A percentile compares a stretch with the other conserved stretches of the same genome.
Conservation (phyloP, 2,888 invertebrate species). For the Lochmaea capreae region DNA sequence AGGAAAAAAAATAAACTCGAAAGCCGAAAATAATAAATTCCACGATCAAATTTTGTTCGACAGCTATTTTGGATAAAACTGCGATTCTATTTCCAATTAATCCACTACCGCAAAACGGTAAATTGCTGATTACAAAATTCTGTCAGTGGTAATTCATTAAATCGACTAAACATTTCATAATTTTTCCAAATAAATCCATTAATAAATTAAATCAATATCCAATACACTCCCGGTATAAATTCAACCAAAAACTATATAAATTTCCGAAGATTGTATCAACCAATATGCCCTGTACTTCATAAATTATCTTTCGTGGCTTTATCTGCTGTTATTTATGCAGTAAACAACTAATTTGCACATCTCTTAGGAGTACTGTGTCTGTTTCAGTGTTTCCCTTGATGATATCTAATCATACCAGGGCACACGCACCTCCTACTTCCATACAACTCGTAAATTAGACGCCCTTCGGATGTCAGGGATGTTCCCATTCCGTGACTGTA, state of each 20-base stretch:
- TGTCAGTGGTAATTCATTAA: slow-evolving; percentile 5
- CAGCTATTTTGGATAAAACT: slow-evolving; percentile 33
- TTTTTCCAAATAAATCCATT: too few relatives aligned
- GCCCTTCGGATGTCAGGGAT: slow-evolving; percentile 56
- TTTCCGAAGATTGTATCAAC: background rate
- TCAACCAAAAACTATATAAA: background rate
- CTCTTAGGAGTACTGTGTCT: slow-evolving; percentile 60
- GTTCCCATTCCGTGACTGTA: slow-evolving; percentile 49
- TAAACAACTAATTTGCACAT: slow-evolving; percentile 62
- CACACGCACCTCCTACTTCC: slow-evolving; percentile 55
- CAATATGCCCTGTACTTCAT: slow-evolving; percentile 26
- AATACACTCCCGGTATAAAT: too few relatives aligned
- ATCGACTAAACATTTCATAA: too few relatives aligned
- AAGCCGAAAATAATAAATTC: slow-evolving; percentile 8
- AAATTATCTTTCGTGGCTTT: slow-evolving; percentile 59
- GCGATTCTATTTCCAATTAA: slow-evolving; percentile 36
- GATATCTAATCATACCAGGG: slow-evolving; percentile 60
- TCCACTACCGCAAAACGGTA: slow-evolving; percentile 8
- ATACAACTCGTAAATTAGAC: slow-evolving; percentile 58
- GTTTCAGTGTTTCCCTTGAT: slow-evolving; percentile 56
- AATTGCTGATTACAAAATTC: slow-evolving; percentile 28
- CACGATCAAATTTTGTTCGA: slow-evolving; percentile 28
- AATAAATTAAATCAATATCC: too few relatives aligned
- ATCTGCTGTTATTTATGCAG: slow-evolving; percentile 58
- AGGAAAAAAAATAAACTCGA: background rate